Evolutionary conservation across 2,888 invertebrate species (phyloP).

Genomic region (Eupithecia dodoneata): DNA sequence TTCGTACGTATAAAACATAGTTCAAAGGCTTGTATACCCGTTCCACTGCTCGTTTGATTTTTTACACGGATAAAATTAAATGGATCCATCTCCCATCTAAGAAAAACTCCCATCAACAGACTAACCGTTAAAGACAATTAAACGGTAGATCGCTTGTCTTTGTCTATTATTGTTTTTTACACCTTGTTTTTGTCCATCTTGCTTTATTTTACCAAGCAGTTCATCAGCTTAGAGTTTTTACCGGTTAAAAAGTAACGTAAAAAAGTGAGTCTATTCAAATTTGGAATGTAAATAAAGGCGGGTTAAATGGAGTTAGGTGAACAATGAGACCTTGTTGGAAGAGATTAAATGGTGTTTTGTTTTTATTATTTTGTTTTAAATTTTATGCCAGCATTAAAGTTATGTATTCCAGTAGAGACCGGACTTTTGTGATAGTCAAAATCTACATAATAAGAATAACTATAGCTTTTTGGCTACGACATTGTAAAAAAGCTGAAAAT

Average conservation of each 20-base stretch:
- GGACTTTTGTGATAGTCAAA: not conserved
- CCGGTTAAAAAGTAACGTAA: constrained; percentile 4
- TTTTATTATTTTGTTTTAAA: not conserved
- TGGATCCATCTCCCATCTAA: constrained; percentile 8
- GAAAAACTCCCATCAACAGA: constrained; percentile 25
- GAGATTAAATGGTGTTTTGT: constrained; percentile 10
- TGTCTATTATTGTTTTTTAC: constrained; percentile 41
- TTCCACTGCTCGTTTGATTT: not conserved
- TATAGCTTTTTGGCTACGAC: not conserved
- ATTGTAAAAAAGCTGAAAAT: not conserved
- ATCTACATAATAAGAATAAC: not conserved
- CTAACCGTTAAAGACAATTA: constrained; percentile 48
- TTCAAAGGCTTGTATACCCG: not conserved
- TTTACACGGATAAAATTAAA: not conserved
- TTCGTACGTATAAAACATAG: not conserved
- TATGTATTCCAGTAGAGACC: too few relatives aligned
- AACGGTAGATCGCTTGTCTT: constrained; percentile 45
- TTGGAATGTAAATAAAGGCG: constrained; percentile 22
- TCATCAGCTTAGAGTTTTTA: constrained; percentile 42
- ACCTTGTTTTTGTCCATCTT: constrained; percentile 17
- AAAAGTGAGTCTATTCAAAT: constrained; percentile 27
- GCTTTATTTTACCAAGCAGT: constrained; percentile 31
- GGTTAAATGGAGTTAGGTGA: constrained; percentile 22
- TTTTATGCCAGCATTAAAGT: not conserved
- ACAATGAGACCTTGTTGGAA: constrained; percentile 15